A percentile compares a stretch with the other conserved stretches of the same genome.
phyloP scores from a whole-genome alignment of 2,797 vertebrate genomes.

The Squalus acanthias region DNA sequence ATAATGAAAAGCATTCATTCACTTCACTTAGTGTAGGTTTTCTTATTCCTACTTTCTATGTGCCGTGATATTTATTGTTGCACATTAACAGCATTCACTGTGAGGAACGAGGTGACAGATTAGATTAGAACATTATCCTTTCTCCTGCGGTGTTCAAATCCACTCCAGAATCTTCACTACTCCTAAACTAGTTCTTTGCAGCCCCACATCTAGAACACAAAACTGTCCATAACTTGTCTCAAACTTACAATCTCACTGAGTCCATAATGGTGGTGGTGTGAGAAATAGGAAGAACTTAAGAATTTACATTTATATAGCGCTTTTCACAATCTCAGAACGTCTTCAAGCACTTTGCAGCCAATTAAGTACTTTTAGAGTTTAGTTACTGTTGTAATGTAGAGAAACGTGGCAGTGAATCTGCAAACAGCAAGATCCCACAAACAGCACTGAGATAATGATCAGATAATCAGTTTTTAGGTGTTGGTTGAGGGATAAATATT shows the following conservation, averaged over 20 bases:
- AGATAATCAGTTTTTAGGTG: not conserved
- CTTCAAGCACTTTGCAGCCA: not conserved
- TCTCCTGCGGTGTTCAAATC: constrained; percentile 40
- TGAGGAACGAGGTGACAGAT: not conserved
- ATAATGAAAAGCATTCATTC: not conserved
- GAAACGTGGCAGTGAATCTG: not conserved
- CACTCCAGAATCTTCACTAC: constrained; percentile 41
- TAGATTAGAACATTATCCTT: constrained; percentile 36
- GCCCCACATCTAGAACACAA: not conserved
- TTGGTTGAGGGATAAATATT: not conserved
- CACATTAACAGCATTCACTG: constrained; percentile 36
- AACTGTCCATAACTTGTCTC: not conserved
- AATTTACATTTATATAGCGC: not conserved
- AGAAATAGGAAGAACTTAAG: not conserved
- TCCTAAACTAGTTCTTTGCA: not conserved
- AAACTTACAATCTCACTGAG: not conserved
- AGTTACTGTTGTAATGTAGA: not conserved
- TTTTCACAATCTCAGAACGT: not conserved
- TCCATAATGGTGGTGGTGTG: not conserved
- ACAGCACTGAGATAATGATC: not conserved
- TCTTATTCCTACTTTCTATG: not conserved
- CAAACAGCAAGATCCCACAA: no score
- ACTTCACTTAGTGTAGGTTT: not conserved
- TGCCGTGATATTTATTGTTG: not conserved
- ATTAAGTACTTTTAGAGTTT: not conserved